Percentiles rank a stretch among this genome's conserved stretches.
phyloP scores from a whole-genome alignment of 2,888 invertebrate species.

The Antitype chi region DNA sequence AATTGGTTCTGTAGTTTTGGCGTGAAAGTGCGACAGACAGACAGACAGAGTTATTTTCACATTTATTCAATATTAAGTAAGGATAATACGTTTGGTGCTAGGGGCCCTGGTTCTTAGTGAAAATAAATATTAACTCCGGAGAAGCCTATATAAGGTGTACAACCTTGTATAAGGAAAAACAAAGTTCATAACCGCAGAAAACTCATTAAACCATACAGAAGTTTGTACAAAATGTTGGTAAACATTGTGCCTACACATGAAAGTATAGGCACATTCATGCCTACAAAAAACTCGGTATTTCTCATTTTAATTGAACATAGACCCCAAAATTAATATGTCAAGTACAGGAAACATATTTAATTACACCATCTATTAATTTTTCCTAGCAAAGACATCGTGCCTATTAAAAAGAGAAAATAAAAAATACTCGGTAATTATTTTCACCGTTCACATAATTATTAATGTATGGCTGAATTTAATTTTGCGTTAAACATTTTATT shows the following conservation, averaged over 20 bases:
- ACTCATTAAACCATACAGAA: slow-evolving; percentile 39
- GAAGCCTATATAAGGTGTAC: too few species aligned
- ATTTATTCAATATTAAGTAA: too few species aligned
- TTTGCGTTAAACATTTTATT: background rate
- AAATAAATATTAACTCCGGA: slow-evolving; percentile 1
- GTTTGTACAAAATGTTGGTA: slow-evolving; percentile 35
- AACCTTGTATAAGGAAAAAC: background rate
- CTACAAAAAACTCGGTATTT: background rate
- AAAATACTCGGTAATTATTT: slow-evolving; percentile 26
- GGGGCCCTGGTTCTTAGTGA: background rate
- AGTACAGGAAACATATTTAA: slow-evolving; percentile 41
- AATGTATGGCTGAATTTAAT: slow-evolving; percentile 20
- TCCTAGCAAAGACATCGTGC: background rate
- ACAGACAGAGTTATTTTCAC: too few species aligned
- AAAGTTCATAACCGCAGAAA: slow-evolving; percentile 32
- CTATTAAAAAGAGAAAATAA: slow-evolving; percentile 6
- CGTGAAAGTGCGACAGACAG: too few species aligned
- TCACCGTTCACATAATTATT: slow-evolving; percentile 23
- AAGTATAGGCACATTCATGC: background rate
- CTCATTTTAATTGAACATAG: slow-evolving; percentile 1
- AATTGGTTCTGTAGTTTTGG: too few species aligned
- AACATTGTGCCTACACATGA: background rate
- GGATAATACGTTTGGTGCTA: background rate
- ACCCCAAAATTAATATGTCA: slow-evolving; percentile 43
- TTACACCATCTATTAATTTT: slow-evolving; percentile 32